Conservation (phyloP, 1,140 invertebrate species). For the Euura lappo region DNA sequence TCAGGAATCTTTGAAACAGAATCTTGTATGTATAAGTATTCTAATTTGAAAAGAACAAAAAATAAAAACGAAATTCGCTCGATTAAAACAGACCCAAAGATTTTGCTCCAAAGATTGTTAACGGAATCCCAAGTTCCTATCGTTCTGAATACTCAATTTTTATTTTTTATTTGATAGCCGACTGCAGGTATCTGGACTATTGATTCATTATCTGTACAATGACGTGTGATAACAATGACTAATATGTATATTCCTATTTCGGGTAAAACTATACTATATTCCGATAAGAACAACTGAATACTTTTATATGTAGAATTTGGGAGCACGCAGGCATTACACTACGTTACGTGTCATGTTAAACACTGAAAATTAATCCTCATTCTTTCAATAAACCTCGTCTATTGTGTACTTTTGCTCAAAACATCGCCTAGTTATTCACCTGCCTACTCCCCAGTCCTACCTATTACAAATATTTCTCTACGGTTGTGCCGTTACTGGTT, state of each 20-base stretch:
- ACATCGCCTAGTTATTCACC: too few relatives aligned
- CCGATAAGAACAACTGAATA: background rate
- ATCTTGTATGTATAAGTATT: background rate
- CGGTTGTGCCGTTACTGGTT: background rate
- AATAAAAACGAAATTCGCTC: background rate
- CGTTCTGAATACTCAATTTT: background rate
- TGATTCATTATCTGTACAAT: background rate
- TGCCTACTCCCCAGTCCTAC: too few relatives aligned
- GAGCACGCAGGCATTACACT: too few relatives aligned
- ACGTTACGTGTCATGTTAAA: too few relatives aligned
- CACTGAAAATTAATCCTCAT: too few relatives aligned
- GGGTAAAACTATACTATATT: background rate
- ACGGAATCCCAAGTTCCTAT: background rate
- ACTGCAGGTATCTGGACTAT: background rate
- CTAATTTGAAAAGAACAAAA: background rate
- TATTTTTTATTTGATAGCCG: background rate
- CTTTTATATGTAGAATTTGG: background rate
- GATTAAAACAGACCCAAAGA: background rate
- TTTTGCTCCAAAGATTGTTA: background rate
- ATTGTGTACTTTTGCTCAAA: too few relatives aligned
- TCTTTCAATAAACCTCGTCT: too few relatives aligned
- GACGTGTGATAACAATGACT: background rate
- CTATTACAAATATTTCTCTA: background rate
- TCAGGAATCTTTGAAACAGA: background rate
- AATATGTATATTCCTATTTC: background rate